Conservation (phyloP, 2,888 invertebrate species). For the Parnassius glacialis region DNA sequence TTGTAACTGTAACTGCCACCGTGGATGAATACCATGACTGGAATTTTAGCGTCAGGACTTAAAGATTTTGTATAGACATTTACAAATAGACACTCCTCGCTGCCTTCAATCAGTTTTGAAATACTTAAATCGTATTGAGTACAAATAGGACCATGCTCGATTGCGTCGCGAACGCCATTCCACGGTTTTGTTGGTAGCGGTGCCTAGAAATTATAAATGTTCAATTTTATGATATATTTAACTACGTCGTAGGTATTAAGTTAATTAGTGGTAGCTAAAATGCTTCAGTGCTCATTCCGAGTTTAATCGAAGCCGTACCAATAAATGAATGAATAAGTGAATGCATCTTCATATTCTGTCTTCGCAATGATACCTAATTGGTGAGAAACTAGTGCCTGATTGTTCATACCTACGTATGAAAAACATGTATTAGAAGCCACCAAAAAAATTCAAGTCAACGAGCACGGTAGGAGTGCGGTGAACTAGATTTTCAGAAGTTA, state of each 20-base stretch:
- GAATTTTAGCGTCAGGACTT: conserved; percentile 38
- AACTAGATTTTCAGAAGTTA: too few relatives aligned
- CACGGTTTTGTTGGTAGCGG: conserved; percentile 51
- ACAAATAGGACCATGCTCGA: conserved; percentile 54
- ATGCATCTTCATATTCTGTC: neutral
- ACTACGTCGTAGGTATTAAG: neutral
- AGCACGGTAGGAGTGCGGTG: neutral
- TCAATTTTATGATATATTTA: neutral
- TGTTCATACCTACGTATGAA: neutral
- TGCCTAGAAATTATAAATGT: conserved; percentile 39
- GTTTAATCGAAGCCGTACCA: neutral
- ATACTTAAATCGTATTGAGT: conserved; percentile 53
- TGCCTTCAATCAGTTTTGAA: conserved; percentile 42
- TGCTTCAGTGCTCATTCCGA: neutral
- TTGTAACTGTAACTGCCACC: conserved; percentile 63
- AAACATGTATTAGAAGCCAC: neutral
- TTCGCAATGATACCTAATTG: neutral
- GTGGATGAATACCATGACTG: conserved; percentile 69
- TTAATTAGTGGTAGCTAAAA: neutral
- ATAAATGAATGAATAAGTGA: neutral
- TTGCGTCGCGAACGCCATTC: conserved; percentile 55
- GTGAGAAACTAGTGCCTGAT: neutral
- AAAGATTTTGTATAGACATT: conserved; percentile 56
- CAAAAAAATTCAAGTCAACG: neutral
- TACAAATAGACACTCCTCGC: conserved; percentile 58